Conservation (phyloP, 2,888 invertebrate genomes). For the Zonitis immaculata region DNA sequence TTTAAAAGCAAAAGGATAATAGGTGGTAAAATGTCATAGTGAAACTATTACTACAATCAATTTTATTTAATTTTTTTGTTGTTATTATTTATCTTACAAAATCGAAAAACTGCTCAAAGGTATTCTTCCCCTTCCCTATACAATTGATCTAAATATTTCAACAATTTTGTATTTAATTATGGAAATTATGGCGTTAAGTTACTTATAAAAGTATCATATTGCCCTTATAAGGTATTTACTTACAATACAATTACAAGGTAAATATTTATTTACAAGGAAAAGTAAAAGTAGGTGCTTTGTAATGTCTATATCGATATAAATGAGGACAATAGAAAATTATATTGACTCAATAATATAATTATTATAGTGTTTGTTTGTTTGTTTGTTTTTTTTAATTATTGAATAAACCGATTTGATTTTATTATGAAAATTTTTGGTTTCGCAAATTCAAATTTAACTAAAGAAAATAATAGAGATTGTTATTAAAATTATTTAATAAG, state of each 20-base stretch:
- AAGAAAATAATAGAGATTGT: too few relatives aligned
- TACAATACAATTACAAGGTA: conserved; percentile 40
- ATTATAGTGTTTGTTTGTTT: too few relatives aligned
- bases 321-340: conserved; percentile 37
- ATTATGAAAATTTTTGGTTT: too few relatives aligned
- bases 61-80: too few relatives aligned
- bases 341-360: conserved; percentile 18
- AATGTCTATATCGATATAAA: conserved; percentile 36
- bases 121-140: too few relatives aligned
- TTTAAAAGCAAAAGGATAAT: conserved; percentile 2
- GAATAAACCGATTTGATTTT: too few relatives aligned
- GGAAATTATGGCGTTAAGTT: conserved; percentile 29
- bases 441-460: too few relatives aligned
- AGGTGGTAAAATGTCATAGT: neutral
- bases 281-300: conserved; percentile 45
- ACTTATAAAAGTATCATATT: conserved; percentile 37
- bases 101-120: conserved; percentile 4
- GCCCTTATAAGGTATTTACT: conserved; percentile 42
- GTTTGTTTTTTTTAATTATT: too few relatives aligned
- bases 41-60: neutral
- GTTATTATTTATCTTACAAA: neutral
- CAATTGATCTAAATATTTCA: conserved; percentile 29
- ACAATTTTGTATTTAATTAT: conserved; percentile 26
- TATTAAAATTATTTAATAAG: too few relatives aligned
- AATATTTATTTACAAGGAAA: conserved; percentile 46